Evolutionary conservation across 30 jellyfish, hydroid and myxozoan genomes (phyloP), one percentile per base, ranked within the genome.

Genomic region (Hydractinia echinata): DNA sequence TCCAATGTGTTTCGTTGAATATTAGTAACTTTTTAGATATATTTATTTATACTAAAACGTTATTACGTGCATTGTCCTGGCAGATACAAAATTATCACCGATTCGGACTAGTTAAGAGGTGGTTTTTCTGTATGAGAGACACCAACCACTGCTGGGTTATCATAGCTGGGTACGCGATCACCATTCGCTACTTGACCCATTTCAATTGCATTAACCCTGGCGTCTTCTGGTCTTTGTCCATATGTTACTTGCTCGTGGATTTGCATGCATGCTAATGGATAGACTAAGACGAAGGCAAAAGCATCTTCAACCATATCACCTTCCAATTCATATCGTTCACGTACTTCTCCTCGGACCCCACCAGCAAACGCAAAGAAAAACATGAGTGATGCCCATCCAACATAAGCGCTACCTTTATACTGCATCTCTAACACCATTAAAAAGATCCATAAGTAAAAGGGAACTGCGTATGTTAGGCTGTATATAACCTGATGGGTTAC

Each of bases 241-340:
- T 68, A 79, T 19, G 79, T 68, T 6, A 68, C 82, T 44, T 90
- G 97, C 62, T 90, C 90, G 74, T 62, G 79, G 84, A 85, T 82
- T 73, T 90, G 97, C 73, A 86, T 88, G 51, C 85, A 66, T 58
- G 96, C 93, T 77, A 90, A 60, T 64, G 97, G 97, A 82, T 90
- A 90, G 88, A 85, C 85, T 64, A 90, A 44, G 85, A 90, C 66
- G 14, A 90, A 89, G 72, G 94, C 89, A 71, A 90, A 90, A 78
- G 86, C 67, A 62, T 90, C 97, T 72, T 90, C 97, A 39, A 82
- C 84, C 97, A 90, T 90, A 70, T 90, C 88, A 30, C 97, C 97
- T 13, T 89, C 97, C 76, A 89, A 80, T 21, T 81, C 77, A 81
- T 71, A 89, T 60, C 56, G 73, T 6, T 85, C 95, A 39, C 97